Evolutionary conservation across 2,797 vertebrate species (phyloP).

Genomic region (Macropodus opercularis): DNA sequence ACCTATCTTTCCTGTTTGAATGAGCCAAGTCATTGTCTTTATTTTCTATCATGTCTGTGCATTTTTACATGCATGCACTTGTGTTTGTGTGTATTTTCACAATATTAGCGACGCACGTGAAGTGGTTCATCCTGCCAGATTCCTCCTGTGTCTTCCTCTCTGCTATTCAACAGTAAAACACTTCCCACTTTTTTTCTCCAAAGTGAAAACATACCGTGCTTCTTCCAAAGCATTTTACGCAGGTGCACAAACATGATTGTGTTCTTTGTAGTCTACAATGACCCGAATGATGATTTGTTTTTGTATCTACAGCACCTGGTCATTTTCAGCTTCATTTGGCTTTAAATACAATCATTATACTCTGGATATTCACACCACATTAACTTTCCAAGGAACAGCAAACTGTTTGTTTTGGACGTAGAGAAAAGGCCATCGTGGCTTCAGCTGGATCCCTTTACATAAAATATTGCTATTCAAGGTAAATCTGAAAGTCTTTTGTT

Average conservation of each 20-base stretch:
- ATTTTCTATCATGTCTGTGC: not conserved
- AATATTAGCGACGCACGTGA: conserved; percentile 23
- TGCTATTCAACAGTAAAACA: conserved; percentile 24
- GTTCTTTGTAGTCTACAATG: conserved; percentile 44
- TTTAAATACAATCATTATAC: conserved; percentile 57
- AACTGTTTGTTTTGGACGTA: conserved; percentile 75
- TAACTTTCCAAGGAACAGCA: conserved; percentile 57
- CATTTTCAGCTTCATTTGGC: conserved; percentile 68
- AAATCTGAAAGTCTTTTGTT: conserved; percentile 34
- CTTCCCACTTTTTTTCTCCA: conserved; percentile 12
- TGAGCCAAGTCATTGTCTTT: conserved; percentile 7
- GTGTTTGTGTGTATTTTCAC: not conserved
- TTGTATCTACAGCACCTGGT: conserved; percentile 63
- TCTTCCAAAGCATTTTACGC: conserved; percentile 47
- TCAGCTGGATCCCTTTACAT: conserved; percentile 36
- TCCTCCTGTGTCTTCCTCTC: conserved; percentile 26
- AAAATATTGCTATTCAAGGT: conserved; percentile 26
- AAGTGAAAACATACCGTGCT: conserved; percentile 36
- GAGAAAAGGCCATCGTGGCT: conserved; percentile 57
- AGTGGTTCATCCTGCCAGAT: conserved; percentile 41
- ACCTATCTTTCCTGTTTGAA: not conserved
- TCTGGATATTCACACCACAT: conserved; percentile 66
- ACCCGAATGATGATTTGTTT: conserved; percentile 43
- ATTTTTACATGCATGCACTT: not conserved
- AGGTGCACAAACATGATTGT: conserved; percentile 67